A percentile compares a stretch with the other conserved stretches of the same genome.
These are phyloP conservation scores for Drepanosiphum platanoidis DNA, from an alignment of 2,888 invertebrate genomes.

Conservation along the genomic window DNA sequence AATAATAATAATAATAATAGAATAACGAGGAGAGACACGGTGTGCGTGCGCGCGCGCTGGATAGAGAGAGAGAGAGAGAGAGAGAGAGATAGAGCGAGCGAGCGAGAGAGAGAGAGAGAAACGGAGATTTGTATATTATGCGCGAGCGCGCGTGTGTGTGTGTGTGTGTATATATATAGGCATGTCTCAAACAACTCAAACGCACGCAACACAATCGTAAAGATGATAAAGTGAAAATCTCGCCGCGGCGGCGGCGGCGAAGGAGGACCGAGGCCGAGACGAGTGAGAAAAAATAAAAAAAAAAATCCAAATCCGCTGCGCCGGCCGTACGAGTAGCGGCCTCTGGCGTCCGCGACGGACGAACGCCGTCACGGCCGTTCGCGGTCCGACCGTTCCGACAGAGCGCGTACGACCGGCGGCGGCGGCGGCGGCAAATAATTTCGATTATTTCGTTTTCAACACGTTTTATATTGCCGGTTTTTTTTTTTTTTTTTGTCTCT, in stretches of 20 bases:
- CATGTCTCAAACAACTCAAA: background rate
- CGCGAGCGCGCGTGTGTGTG: background rate
- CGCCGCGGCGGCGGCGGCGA: background rate
- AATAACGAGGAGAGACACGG: background rate
- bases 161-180: background rate
- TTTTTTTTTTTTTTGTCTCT: too few relatives aligned
- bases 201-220: background rate
- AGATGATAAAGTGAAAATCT: constrained; percentile 51
- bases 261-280: background rate
- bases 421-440: background rate
- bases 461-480: too few relatives aligned
- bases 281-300: background rate
- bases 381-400: background rate
- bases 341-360: background rate
- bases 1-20: constrained; percentile 35
- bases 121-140: background rate
- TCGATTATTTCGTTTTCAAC: too few relatives aligned
- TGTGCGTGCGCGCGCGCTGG: background rate
- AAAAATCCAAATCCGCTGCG: background rate
- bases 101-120: background rate
- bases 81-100: background rate
- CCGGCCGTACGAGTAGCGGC: background rate
- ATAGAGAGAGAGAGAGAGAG: too few relatives aligned
- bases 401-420: background rate
- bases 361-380: background rate